Conservation (phyloP, 2,888 invertebrate species). For the Mesorhabditis belari region DNA sequence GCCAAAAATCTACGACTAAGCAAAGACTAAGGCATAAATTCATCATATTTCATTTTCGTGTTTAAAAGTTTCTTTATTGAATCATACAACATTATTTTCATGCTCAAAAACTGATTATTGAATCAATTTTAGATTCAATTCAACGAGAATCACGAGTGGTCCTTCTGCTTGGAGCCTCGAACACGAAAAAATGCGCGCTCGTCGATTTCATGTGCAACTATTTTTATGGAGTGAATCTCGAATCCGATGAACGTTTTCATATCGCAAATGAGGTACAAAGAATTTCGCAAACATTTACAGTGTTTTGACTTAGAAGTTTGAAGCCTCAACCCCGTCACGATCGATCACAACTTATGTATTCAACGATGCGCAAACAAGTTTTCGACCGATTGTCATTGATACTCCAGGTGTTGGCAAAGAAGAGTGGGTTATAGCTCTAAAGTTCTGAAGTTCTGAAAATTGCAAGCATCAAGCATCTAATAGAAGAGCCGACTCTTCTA, state of each 20-base stretch:
- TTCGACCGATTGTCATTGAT: slow-evolving; percentile 34
- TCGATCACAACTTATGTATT: slow-evolving; percentile 37
- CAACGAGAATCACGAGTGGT: slow-evolving; percentile 27
- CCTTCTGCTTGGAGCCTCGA: slow-evolving; percentile 28
- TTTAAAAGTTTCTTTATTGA: too few relatives aligned
- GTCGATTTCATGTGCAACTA: slow-evolving; percentile 40
- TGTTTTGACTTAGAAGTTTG: slow-evolving; percentile 23
- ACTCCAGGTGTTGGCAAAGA: slow-evolving; percentile 30
- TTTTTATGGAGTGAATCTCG: slow-evolving; percentile 30
- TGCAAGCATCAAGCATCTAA: too few relatives aligned
- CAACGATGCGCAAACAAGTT: slow-evolving; percentile 27
- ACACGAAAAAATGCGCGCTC: slow-evolving; percentile 27
- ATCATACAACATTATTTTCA: neutral
- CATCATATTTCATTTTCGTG: too few relatives aligned
- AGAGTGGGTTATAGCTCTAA: neutral
- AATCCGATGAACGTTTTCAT: slow-evolving; percentile 19
- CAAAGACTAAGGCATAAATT: too few relatives aligned
- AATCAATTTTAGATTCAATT: slow-evolving; percentile 18
- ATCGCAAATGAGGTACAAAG: slow-evolving; percentile 33
- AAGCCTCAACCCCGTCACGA: slow-evolving; percentile 25
- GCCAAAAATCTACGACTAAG: too few relatives aligned
- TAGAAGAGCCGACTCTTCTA: too few relatives aligned
- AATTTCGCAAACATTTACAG: neutral
- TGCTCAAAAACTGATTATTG: neutral
- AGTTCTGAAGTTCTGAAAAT: neutral